Percentiles rank a stretch among this genome's conserved stretches.
phyloP scores from a whole-genome alignment of 2,797 vertebrate species.

The Gambusia yucatana region DNA sequence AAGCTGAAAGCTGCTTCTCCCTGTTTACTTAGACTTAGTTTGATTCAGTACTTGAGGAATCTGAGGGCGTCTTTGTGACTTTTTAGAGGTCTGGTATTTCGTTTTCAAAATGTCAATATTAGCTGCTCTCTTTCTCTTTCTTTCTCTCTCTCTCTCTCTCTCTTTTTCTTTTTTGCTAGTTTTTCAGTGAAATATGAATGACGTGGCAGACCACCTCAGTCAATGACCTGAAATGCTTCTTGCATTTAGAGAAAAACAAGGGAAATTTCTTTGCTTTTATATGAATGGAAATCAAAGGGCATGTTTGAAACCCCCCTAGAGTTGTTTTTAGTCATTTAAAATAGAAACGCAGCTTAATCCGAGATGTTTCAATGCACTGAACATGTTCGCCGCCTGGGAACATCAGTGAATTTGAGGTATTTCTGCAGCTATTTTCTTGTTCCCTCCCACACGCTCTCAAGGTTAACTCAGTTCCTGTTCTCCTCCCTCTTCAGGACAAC shows the following conservation, averaged over 20 bases:
- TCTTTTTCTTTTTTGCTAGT: background rate
- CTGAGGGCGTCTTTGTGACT: background rate
- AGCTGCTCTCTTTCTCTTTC: background rate
- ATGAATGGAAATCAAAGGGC: background rate
- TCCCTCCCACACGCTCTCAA: background rate
- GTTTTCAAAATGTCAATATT: background rate
- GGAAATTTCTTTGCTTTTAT: slow-evolving; percentile 25
- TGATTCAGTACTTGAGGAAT: background rate
- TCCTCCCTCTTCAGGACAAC: slow-evolving; percentile 87
- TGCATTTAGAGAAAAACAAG: slow-evolving; percentile 34
- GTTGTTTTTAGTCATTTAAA: background rate
- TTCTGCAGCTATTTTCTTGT: background rate
- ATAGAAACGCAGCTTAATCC: background rate
- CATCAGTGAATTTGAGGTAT: background rate
- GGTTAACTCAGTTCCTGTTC: background rate
- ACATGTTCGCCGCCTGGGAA: background rate
- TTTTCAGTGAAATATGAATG: background rate
- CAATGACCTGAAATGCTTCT: slow-evolving; percentile 42
- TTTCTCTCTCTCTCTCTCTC: background rate
- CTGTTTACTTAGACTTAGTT: background rate
- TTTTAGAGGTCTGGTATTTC: background rate
- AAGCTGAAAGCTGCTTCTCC: no score
- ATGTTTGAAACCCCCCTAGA: no score
- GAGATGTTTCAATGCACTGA: no score
- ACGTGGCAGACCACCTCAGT: slow-evolving; percentile 18